These are phyloP conservation scores for Notiomystis cincta DNA, from an alignment of 2,113 vertebrate species.

Conservation along the genomic window DNA sequence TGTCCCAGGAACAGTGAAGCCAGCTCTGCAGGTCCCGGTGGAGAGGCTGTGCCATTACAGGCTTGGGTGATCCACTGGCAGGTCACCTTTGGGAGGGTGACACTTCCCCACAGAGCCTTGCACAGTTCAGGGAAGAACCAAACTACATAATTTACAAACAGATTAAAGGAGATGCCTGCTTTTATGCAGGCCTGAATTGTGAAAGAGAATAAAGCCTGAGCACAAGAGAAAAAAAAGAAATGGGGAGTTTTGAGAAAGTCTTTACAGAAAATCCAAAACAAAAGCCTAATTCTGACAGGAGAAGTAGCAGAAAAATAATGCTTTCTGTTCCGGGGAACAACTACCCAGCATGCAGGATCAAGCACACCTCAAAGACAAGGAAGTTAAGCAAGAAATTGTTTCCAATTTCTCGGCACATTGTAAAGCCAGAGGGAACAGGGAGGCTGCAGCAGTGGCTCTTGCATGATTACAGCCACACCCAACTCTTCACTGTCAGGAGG, in stretches of 20 bases:
- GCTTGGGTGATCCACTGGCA: background rate
- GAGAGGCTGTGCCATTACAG: background rate
- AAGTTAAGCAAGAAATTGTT: background rate
- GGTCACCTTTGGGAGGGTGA: background rate
- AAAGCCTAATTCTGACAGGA: background rate
- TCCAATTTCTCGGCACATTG: rapidly evolving
- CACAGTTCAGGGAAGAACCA: background rate
- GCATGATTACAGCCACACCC: background rate
- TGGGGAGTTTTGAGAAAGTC: background rate
- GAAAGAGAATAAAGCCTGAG: background rate
- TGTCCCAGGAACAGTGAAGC: background rate
- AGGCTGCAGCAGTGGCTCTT: background rate
- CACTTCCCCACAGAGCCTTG: background rate
- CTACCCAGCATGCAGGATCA: rapidly evolving
- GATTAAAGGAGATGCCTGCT: background rate
- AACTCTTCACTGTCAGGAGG: rapidly evolving
- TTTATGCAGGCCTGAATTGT: background rate
- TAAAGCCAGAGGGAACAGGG: background rate
- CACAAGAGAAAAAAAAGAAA: background rate
- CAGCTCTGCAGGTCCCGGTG: background rate
- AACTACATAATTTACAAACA: background rate
- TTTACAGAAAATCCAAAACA: background rate
- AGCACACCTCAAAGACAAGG: background rate
- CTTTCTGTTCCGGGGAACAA: background rate
- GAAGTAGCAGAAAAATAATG: background rate